Evolutionary conservation across 2,888 invertebrate genomes (phyloP).

Genomic region (Xanthorhoe spadicearia): DNA sequence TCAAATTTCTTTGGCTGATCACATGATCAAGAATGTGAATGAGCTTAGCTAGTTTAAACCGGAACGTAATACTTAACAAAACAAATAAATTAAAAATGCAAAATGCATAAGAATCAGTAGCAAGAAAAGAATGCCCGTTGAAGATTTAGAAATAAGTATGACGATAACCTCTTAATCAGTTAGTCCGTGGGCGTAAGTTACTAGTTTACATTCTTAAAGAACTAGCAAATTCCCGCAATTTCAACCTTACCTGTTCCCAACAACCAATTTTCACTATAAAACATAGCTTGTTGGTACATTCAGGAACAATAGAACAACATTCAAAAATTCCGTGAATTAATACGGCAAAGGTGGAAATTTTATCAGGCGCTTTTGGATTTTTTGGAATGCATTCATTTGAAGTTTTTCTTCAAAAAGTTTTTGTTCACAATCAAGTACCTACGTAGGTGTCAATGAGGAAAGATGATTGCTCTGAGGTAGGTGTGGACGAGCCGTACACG

Average conservation of each 20-base stretch:
- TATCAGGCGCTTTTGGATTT: too few species aligned
- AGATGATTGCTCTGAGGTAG: too few species aligned
- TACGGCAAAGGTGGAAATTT: too few species aligned
- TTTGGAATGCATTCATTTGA: too few species aligned
- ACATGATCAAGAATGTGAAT: conserved; percentile 1
- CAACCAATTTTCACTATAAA: too few species aligned
- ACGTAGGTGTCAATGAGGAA: too few species aligned
- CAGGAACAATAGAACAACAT: too few species aligned
- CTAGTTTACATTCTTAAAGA: background rate
- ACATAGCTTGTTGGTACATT: too few species aligned
- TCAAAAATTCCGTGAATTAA: too few species aligned
- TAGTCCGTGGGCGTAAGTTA: conserved; percentile 9
- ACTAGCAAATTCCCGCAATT: background rate
- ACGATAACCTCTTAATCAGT: conserved; percentile 13
- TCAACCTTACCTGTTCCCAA: background rate
- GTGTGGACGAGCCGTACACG: too few species aligned
- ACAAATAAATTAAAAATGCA: background rate
- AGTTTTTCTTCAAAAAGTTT: too few species aligned
- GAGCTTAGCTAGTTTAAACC: background rate
- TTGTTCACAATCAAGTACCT: too few species aligned
- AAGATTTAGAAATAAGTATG: conserved; percentile 4
- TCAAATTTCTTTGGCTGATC: conserved; percentile 1
- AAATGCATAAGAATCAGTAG: background rate
- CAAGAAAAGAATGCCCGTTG: background rate
- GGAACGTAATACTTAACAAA: background rate